These are phyloP conservation scores for Telmatherina bonti DNA, from an alignment of 2,797 vertebrate species.

Conservation along the genomic window DNA sequence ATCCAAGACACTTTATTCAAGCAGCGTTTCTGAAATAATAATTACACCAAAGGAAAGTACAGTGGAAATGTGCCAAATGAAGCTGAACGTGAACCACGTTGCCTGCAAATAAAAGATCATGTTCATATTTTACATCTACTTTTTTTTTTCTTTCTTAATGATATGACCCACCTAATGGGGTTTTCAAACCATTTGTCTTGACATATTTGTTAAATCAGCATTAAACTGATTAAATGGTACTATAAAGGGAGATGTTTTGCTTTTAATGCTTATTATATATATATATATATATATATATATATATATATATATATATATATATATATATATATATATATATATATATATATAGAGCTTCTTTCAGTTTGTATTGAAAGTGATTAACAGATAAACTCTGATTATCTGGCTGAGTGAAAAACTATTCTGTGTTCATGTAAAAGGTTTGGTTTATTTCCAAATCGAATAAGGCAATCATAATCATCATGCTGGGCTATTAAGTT, in stretches of 20 bases:
- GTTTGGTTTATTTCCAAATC: conserved; percentile 41
- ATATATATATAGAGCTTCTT: no score
- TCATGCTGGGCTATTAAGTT: conserved; percentile 31
- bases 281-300: no score
- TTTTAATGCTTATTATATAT: no score
- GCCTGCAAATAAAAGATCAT: not conserved
- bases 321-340: no score
- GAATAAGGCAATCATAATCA: conserved; percentile 39
- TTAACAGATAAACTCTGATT: no score
- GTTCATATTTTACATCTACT: not conserved
- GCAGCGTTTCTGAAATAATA: not conserved
- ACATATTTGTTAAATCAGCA: conserved; percentile 28
- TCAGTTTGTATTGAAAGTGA: no score
- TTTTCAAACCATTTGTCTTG: not conserved
- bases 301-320: no score
- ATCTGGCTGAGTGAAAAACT: no score
- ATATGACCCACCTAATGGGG: not conserved
- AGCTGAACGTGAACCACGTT: not conserved
- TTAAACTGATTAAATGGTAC: conserved; percentile 5
- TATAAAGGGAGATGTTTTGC: no score
- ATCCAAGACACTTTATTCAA: not conserved
- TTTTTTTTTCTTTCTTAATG: not conserved
- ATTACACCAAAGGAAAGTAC: not conserved
- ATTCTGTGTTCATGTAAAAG: no score
- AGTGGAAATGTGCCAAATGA: not conserved